Evolutionary conservation across 2,797 vertebrate genomes (phyloP), one percentile per base, ranked within the genome.

Genomic region (Urophycis tenuis): DNA sequence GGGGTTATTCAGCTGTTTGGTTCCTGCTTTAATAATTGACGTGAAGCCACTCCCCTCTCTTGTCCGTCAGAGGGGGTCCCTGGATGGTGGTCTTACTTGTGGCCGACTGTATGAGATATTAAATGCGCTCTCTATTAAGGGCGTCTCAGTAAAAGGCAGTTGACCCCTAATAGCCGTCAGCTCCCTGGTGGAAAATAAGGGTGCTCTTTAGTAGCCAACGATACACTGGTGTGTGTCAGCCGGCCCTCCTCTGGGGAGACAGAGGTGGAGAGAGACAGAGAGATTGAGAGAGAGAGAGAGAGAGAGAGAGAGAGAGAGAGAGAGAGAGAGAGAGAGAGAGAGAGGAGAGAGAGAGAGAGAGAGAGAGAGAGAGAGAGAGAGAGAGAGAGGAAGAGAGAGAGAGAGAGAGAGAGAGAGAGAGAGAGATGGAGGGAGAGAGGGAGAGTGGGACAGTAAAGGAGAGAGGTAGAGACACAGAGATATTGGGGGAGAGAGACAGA

Each of bases 131-230:
- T 90, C 87, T 83, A 87, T 89, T 89, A 91, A 90, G 90, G 91
- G 85, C 88, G 90, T 91, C 83, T 80, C 88, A 89, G 89, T 90
- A 91, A 91, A 91, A 92, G 89, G 89, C 89, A 90, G 90, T 92
- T 92, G 91, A 92, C 91, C 91, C 85, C 86, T 83, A 90, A 89
- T 89, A 89, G 89, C 90, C 90, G 79, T 81, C 83, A 83, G 85
- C 84, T 91, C 91, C 90, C 90, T 75, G 67, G 90, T 89, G 90
- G 87, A 88, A 91, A 89, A 91, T 91, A 90, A 91, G 91, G 86
- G 88, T 86, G 85, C 89, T 92, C 90, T 87, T 92, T 92, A 92
- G 90, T 89, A 86, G 88, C 87, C 88, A 92, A 92, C 89, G 85
- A 92, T 92, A 91, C 89, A 91, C 88, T 92, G 87, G 85, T 86